Evolutionary conservation across 2,888 invertebrate species (phyloP).

Genomic region (Acanthosepion esculentum): DNA sequence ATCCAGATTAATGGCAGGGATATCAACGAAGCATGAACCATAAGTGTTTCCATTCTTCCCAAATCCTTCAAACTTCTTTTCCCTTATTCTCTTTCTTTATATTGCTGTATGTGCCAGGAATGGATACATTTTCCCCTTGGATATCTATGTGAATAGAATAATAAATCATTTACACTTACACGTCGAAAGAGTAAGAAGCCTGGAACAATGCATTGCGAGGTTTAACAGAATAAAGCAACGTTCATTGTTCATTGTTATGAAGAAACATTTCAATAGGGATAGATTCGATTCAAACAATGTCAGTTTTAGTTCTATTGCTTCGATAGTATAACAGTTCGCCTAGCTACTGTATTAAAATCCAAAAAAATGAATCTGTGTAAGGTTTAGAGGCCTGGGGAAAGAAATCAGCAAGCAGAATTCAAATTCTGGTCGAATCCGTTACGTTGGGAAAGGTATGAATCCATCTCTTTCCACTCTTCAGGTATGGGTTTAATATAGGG

Average conservation of each 20-base stretch:
- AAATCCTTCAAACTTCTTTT: background rate
- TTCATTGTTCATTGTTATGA: background rate
- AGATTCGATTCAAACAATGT: background rate
- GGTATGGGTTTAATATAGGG: too few species aligned
- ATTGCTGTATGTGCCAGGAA: too few species aligned
- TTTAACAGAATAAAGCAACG: background rate
- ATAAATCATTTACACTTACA: background rate
- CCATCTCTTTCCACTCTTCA: too few species aligned
- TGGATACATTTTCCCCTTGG: background rate
- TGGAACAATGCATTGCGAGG: background rate
- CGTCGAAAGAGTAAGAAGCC: background rate
- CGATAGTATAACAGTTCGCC: background rate
- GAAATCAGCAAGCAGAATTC: too few species aligned
- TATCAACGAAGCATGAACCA: background rate
- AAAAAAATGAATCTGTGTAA: background rate
- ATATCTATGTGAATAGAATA: background rate
- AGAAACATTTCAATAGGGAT: too few species aligned
- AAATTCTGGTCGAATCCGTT: too few species aligned
- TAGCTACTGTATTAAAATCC: background rate
- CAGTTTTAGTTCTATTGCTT: background rate
- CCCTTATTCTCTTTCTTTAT: background rate
- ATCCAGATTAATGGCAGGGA: background rate
- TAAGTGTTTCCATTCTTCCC: background rate
- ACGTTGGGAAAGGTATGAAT: too few species aligned
- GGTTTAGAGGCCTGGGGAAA: too few species aligned